These are phyloP conservation scores for Bolinopsis microptera DNA, from an alignment of 37 sponge, comb jelly and placozoan species.

Conservation along the genomic window DNA sequence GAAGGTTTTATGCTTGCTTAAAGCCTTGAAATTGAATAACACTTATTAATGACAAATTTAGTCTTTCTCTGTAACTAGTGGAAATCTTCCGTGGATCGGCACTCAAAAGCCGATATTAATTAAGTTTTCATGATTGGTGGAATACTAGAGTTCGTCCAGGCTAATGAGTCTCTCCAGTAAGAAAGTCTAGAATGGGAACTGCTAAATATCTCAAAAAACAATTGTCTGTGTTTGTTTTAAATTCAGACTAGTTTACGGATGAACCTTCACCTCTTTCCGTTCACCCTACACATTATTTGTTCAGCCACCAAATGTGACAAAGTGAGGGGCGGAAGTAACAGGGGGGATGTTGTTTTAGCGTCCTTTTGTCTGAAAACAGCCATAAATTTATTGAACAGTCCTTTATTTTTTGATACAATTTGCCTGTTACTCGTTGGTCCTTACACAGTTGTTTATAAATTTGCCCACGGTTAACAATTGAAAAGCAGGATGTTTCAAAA, in stretches of 20 bases:
- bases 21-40: background rate
- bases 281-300: background rate
- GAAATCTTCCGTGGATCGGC: background rate
- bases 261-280: background rate
- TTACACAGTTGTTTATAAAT: background rate
- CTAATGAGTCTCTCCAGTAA: background rate
- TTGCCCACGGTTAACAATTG: background rate
- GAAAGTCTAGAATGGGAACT: constrained; percentile 6
- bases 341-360: background rate
- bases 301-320: background rate
- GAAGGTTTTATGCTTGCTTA: too few species aligned
- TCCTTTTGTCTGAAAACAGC: background rate
- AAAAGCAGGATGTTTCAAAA: background rate
- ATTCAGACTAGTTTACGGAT: background rate
- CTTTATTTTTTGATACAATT: background rate
- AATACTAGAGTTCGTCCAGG: constrained; percentile 5
- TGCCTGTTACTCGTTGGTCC: background rate
- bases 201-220: background rate
- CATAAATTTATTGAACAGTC: background rate
- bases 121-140: constrained; percentile 6
- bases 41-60: background rate
- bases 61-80: background rate
- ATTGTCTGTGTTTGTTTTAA: background rate
- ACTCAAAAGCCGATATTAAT: constrained; percentile 21
- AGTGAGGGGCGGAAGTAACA: background rate